Percentiles rank a stretch among this genome's conserved stretches.
Evolutionary conservation across 92 coral and sea anemone genomes (phyloP).

Genomic region (Virgularia gustaviana): DNA sequence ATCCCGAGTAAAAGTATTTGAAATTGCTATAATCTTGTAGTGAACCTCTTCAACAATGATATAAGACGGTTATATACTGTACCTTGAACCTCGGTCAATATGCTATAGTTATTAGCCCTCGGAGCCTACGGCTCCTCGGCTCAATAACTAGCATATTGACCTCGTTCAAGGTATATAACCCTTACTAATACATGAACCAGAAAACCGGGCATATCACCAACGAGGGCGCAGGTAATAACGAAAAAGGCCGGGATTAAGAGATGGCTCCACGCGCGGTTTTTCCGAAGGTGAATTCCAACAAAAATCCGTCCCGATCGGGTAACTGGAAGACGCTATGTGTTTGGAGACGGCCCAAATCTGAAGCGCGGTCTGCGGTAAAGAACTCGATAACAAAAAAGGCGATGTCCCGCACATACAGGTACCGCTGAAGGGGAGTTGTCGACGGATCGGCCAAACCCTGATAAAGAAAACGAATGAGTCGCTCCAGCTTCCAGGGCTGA

Average conservation of each 20-base stretch:
- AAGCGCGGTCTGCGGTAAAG: slow-evolving; percentile 42
- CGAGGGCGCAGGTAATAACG: neutral
- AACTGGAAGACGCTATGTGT: slow-evolving; percentile 18
- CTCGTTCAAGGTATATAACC: no score
- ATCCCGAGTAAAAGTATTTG: no score
- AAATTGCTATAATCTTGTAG: no score
- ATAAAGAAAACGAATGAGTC: slow-evolving; percentile 6
- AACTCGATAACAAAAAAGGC: slow-evolving; percentile 43
- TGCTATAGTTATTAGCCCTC: no score
- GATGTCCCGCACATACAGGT: slow-evolving; percentile 40
- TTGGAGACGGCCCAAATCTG: slow-evolving; percentile 39
- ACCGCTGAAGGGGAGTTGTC: slow-evolving; percentile 10
- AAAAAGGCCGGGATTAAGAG: slow-evolving; percentile 22
- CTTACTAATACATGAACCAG: slow-evolving; percentile 21
- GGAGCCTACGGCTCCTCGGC: no score
- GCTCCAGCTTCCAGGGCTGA: slow-evolving; percentile 18
- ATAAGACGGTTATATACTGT: no score
- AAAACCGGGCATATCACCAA: slow-evolving; percentile 7
- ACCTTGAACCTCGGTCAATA: no score
- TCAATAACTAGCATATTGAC: no score
- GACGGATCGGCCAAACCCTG: neutral
- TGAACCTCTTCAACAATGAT: no score
- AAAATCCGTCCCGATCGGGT: slow-evolving; percentile 36
- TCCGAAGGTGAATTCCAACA: slow-evolving; percentile 12
- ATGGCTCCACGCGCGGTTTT: slow-evolving; percentile 9